Evolutionary conservation across 2,888 invertebrate species (phyloP).

Genomic region (Celastrina argiolus): DNA sequence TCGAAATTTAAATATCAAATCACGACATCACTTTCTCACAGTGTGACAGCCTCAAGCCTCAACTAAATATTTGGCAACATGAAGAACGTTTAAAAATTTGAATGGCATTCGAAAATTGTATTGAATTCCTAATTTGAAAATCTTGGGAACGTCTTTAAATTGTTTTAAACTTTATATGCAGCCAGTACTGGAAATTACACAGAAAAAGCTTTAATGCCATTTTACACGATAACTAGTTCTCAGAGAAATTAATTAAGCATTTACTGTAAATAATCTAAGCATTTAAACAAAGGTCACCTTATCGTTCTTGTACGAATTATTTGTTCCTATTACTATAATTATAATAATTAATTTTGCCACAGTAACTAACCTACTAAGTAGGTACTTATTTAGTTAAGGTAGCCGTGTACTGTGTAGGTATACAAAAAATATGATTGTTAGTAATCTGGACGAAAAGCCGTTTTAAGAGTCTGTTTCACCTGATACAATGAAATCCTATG

Average conservation of each 20-base stretch:
- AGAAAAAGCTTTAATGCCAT: too few species aligned
- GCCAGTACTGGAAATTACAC: neutral
- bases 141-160: constrained; percentile 24
- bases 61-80: neutral
- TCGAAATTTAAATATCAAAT: constrained; percentile 25
- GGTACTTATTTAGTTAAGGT: too few species aligned
- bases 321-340: too few species aligned
- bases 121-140: constrained; percentile 25
- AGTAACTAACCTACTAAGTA: too few species aligned
- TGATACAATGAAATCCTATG: constrained; percentile 8
- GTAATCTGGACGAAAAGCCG: constrained; percentile 13
- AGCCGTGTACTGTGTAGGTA: too few species aligned
- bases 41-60: constrained; percentile 24
- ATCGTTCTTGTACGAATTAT: too few species aligned
- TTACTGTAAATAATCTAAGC: too few species aligned
- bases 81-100: constrained; percentile 3
- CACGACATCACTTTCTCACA: constrained; percentile 30
- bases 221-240: too few species aligned
- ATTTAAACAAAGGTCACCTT: too few species aligned
- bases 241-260: too few species aligned
- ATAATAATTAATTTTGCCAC: too few species aligned
- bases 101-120: constrained; percentile 25
- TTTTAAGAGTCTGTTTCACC: neutral
- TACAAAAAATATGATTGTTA: neutral
- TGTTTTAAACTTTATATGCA: constrained; percentile 19